These are phyloP conservation scores for Azemiops feae DNA, from an alignment of 2,113 vertebrate species.

Conservation along the genomic window DNA sequence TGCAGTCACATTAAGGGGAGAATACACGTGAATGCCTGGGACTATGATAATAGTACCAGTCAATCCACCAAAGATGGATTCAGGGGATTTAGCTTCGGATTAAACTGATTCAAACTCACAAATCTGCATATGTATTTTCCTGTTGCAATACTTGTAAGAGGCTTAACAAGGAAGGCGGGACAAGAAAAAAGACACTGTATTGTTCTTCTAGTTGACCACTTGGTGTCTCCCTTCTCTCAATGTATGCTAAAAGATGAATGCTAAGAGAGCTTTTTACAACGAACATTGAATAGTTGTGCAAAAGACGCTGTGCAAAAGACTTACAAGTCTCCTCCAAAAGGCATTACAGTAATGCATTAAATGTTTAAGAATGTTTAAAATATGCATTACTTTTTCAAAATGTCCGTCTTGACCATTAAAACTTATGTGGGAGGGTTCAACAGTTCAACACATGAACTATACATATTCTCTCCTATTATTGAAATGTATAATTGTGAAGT, in stretches of 20 bases:
- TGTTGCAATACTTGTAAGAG: not conserved
- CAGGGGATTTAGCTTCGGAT: not conserved
- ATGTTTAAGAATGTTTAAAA: not conserved
- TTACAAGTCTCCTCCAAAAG: not conserved
- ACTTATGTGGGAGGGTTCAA: no score
- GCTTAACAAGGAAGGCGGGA: not conserved
- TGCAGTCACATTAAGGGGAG: not conserved
- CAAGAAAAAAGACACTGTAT: fast-evolving
- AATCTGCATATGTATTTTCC: not conserved
- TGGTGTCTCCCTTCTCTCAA: slow-evolving; percentile 2
- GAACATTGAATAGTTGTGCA: not conserved
- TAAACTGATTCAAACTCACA: not conserved
- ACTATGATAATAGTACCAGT: not conserved
- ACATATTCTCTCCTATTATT: not conserved
- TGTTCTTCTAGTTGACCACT: not conserved
- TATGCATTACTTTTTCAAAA: not conserved
- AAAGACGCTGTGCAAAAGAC: not conserved
- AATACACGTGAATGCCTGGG: not conserved
- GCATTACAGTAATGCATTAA: not conserved
- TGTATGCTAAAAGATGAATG: not conserved
- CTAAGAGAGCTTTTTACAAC: not conserved
- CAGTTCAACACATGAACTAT: no score
- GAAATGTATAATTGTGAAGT: not conserved
- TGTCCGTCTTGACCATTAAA: not conserved
- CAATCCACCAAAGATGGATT: not conserved